Evolutionary conservation across 2,113 vertebrate genomes (phyloP).

Genomic region (Archocentrus centrarchus): DNA sequence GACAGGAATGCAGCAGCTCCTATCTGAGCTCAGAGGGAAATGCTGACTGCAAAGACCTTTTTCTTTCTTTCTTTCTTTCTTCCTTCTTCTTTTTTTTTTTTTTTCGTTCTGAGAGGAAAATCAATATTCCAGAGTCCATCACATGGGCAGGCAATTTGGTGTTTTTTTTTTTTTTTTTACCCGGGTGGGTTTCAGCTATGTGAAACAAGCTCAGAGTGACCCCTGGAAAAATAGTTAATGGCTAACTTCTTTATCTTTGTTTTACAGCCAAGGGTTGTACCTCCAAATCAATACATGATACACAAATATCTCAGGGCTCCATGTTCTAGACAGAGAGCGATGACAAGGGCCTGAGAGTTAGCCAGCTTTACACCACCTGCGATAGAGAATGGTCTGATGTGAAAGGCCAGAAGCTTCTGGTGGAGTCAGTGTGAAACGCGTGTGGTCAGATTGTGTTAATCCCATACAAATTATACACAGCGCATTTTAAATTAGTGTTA

Average conservation of each 20-base stretch:
- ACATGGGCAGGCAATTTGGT: conserved; percentile 62
- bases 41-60: conserved; percentile 67
- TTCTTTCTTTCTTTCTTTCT: not conserved
- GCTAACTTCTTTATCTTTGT: conserved; percentile 82
- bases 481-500: not conserved
- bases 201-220: conserved; percentile 78
- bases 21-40: conserved; percentile 73
- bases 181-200: conserved; percentile 63
- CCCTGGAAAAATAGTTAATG: conserved; percentile 79
- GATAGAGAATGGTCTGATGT: conserved; percentile 3
- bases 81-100: conserved; percentile 39
- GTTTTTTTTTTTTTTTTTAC: conserved; percentile 19
- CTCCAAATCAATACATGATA: conserved; percentile 82
- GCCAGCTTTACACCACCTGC: conserved; percentile 65
- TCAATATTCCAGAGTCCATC: conserved; percentile 83
- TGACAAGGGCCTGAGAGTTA: conserved; percentile 66
- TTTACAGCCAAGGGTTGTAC: conserved; percentile 81
- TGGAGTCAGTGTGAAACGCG: conserved; percentile 18
- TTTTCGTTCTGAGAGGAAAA: conserved; percentile 69
- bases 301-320: conserved; percentile 80
- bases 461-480: not conserved
- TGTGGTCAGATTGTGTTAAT: not conserved
- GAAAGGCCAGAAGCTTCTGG: conserved; percentile 17
- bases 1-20: conserved; percentile 75
- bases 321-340: conserved; percentile 66